Evolutionary conservation across 2,888 invertebrate species (phyloP).

Genomic region (Pandemis cinnamomeana): DNA sequence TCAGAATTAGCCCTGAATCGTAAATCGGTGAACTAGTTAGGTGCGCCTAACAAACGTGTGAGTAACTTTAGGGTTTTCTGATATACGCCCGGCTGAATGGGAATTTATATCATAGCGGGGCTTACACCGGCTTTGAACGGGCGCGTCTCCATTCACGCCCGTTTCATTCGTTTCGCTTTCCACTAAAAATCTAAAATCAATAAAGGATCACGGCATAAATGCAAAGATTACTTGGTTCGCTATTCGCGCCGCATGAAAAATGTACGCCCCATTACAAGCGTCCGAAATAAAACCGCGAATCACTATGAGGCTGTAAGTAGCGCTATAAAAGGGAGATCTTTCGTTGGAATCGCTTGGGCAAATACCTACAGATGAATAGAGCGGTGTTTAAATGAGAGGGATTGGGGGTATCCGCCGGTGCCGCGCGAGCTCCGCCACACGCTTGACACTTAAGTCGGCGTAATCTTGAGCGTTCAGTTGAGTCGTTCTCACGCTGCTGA

Average conservation of each 20-base stretch:
- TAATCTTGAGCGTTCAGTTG: constrained; percentile 28
- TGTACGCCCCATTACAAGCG: constrained; percentile 80
- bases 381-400: constrained; percentile 84
- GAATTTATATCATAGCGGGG: constrained; percentile 80
- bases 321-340: constrained; percentile 81
- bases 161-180: constrained; percentile 82
- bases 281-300: constrained; percentile 84
- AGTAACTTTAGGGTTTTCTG: constrained; percentile 67
- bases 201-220: constrained; percentile 84
- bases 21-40: constrained; percentile 38
- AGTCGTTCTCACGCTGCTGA: constrained; percentile 26
- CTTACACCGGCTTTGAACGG: constrained; percentile 80
- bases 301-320: constrained; percentile 83
- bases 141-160: constrained; percentile 81
- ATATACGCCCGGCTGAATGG: constrained; percentile 74
- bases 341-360: constrained; percentile 81
- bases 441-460: constrained; percentile 40
- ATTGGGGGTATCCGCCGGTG: constrained; percentile 67
- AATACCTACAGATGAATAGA: constrained; percentile 82
- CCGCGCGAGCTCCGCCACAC: constrained; percentile 50
- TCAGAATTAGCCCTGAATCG: constrained; percentile 27
- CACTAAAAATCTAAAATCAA: constrained; percentile 85
- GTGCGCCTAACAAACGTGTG: constrained; percentile 43
- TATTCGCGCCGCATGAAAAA: constrained; percentile 80
- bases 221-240: constrained; percentile 82